phyloP scores from a whole-genome alignment of 2,113 vertebrate species.

The Plecotus auritus region DNA sequence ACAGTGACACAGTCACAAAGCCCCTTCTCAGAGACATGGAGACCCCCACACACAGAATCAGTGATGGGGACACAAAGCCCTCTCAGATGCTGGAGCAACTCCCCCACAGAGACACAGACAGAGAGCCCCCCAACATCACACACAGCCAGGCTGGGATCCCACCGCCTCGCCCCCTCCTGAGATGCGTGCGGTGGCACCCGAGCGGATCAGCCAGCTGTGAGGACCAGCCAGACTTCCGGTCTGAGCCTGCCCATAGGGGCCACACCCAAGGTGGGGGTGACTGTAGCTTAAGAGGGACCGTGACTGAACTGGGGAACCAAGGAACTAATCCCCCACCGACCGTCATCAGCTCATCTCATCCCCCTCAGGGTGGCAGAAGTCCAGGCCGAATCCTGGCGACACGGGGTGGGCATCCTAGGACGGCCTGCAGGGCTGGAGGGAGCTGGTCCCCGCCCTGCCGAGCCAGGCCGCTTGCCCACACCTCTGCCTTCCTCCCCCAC shows the following conservation, averaged over 20 bases:
- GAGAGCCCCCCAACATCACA: background rate
- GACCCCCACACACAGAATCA: background rate
- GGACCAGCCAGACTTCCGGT: background rate
- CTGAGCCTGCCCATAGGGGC: background rate
- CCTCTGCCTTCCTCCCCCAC: background rate
- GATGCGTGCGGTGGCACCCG: background rate
- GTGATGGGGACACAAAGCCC: background rate
- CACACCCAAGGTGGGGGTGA: background rate
- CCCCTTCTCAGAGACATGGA: background rate
- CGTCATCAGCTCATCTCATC: no score
- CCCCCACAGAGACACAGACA: background rate
- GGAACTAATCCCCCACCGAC: background rate
- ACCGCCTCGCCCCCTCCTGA: background rate
- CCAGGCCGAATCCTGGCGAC: background rate
- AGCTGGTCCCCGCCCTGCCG: background rate
- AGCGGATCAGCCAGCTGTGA: background rate
- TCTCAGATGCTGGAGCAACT: background rate
- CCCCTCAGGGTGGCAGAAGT: background rate
- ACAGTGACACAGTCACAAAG: background rate
- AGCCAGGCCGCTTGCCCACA: rapidly evolving
- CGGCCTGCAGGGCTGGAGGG: background rate
- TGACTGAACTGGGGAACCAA: background rate
- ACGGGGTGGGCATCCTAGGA: background rate
- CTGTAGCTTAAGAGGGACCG: background rate
- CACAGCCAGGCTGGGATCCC: background rate